These are phyloP conservation scores for Thereva nobilitata DNA, from an alignment of 2,888 invertebrate genomes.

Conservation along the genomic window DNA sequence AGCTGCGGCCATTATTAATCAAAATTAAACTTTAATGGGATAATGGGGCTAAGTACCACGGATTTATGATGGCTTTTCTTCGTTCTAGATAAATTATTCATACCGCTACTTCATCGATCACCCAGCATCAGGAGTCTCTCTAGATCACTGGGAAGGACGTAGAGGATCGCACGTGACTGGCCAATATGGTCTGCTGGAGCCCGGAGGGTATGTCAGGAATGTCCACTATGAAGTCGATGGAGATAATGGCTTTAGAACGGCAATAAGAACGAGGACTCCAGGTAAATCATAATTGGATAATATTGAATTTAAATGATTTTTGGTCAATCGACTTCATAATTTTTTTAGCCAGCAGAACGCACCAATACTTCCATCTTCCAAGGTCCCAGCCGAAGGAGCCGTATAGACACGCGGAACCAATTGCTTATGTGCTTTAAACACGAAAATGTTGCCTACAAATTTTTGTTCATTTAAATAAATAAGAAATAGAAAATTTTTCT, in stretches of 20 bases:
- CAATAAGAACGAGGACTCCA: constrained; percentile 50
- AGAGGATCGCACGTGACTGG: constrained; percentile 50
- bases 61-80: background rate
- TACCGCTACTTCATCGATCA: constrained; percentile 53
- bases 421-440: constrained; percentile 47
- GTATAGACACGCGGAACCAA: constrained; percentile 48
- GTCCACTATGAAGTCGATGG: constrained; percentile 53
- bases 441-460: background rate
- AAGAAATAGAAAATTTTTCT: background rate
- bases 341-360: constrained; percentile 47
- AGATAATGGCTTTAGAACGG: constrained; percentile 49
- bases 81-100: constrained; percentile 49
- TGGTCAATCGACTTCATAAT: background rate
- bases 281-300: constrained; percentile 38
- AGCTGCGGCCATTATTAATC: background rate
- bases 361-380: constrained; percentile 47
- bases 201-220: constrained; percentile 51
- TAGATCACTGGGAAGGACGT: constrained; percentile 53
- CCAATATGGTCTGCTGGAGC: constrained; percentile 52
- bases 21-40: constrained; percentile 5
- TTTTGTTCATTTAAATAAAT: constrained; percentile 22
- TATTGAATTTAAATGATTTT: background rate
- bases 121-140: constrained; percentile 49
- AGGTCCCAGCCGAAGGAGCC: constrained; percentile 48
- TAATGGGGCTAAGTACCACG: constrained; percentile 17